phyloP scores from a whole-genome alignment of 2,113 vertebrate genomes.

The Paradoxurus hermaphroditus region DNA sequence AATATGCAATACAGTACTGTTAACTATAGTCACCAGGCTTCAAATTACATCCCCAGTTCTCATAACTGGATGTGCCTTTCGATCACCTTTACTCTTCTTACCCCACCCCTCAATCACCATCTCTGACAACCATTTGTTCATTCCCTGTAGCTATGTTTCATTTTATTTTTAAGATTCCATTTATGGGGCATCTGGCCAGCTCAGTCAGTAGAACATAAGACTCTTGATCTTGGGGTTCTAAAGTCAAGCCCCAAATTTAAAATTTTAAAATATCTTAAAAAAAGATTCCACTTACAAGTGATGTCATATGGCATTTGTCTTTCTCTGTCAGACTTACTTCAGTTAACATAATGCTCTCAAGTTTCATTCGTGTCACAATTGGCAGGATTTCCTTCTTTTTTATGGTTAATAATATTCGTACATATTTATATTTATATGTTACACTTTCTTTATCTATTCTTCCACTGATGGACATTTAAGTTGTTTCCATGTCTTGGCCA shows the following conservation, averaged over 20 bases:
- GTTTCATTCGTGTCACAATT: neutral
- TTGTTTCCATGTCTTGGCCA: neutral
- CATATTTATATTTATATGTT: neutral
- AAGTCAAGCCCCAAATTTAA: neutral
- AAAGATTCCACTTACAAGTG: neutral
- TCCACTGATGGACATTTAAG: too few relatives aligned
- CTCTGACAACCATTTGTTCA: neutral
- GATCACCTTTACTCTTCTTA: too few relatives aligned
- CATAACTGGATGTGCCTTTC: neutral
- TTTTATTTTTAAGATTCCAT: neutral
- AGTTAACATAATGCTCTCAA: neutral
- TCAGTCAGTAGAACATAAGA: neutral
- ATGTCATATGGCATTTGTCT: neutral
- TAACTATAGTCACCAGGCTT: neutral
- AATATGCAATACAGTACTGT: neutral
- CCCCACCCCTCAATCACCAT: neutral
- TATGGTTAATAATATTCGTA: neutral
- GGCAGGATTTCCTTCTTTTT: neutral
- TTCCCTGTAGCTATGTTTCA: neutral
- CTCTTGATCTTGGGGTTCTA: neutral
- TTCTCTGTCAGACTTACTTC: neutral
- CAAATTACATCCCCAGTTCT: neutral
- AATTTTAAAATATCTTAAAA: neutral
- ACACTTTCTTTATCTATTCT: neutral
- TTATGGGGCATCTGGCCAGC: neutral